Evolutionary conservation across 2,113 vertebrate species (phyloP), one percentile per base, ranked within the genome.

Genomic region (Esox niger): DNA sequence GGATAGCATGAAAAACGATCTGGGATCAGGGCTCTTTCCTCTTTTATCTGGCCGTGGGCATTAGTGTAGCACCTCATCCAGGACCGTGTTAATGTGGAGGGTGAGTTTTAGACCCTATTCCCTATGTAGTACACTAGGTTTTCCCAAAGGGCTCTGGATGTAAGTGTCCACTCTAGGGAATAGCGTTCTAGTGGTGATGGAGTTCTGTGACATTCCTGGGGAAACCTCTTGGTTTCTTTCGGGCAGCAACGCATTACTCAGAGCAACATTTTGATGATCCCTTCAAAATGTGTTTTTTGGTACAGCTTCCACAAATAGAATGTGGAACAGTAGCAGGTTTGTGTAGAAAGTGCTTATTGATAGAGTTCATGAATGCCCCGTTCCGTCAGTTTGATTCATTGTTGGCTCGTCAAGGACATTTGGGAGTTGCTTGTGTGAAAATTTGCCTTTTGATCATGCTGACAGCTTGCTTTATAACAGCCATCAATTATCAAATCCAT

Each of bases 321-420:
- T 49, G 67, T 76, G 4, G 78, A 55, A 74, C 52, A 8, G 31
- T 23, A 30, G 29, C 29, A 20, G 2, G 17, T n/a, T 33, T 35
- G 21, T 52, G n/a, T 52, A 32, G 35, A 61, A 35, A 23, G 2
- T 35, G 1, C 59, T 31, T 29, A 59, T 59, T 30, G 2, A 23
- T 26, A 59, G 29, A 31, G 30, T 27, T 52, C 47, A 21, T 49
- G n/a, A 21, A 38, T 9, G 35, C 15, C 15, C 38, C 17, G 38
- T 43, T 43, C 21, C 1, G 21, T 21, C 4, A 21, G 0, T 6
- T 52, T 52, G 47, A 52, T 52, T 21, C 21, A n/a, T 29, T 31
- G 17, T 59, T 64, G 62, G 76, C n/a, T n/a, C n/a, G 78, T 43
- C 38, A 31, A 57, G 47, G 26, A 47, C 71, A 76, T 78, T 65